Evolutionary conservation across 2,113 vertebrate genomes (phyloP).

Genomic region (Crotalus helleri): DNA sequence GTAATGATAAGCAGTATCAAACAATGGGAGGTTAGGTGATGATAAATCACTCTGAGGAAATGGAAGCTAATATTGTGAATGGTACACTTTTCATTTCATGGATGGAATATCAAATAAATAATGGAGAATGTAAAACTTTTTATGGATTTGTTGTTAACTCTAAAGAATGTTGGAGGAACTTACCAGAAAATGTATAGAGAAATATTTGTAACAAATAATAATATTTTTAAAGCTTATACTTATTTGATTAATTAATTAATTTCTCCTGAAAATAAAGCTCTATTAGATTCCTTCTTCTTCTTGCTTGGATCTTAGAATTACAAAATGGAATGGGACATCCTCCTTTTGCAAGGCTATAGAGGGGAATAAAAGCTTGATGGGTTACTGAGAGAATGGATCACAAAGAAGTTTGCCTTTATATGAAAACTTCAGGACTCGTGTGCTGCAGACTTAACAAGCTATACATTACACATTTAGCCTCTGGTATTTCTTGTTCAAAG

Average conservation of each 20-base stretch:
- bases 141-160: not conserved
- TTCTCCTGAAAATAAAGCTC: not conserved
- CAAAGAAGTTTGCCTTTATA: not conserved
- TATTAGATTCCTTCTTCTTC: not conserved
- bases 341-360: not conserved
- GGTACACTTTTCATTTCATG: not conserved
- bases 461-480: not conserved
- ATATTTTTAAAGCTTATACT: not conserved
- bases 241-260: not conserved
- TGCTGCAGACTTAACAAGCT: not conserved
- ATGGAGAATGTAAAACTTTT: conserved; percentile 27
- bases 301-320: not conserved
- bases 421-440: not conserved
- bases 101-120: not conserved
- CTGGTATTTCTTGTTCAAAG: not conserved
- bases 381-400: not conserved
- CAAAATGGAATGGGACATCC: not conserved
- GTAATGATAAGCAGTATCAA: conserved; percentile 28
- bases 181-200: conserved; percentile 2
- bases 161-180: not conserved
- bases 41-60: conserved; percentile 33
- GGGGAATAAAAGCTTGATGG: not conserved
- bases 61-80: conserved; percentile 23
- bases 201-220: not conserved
- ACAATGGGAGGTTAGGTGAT: conserved; percentile 42